Evolutionary conservation across 2,113 vertebrate species (phyloP), one percentile per base, ranked within the genome.

Genomic region (Oreochromis aureus): DNA sequence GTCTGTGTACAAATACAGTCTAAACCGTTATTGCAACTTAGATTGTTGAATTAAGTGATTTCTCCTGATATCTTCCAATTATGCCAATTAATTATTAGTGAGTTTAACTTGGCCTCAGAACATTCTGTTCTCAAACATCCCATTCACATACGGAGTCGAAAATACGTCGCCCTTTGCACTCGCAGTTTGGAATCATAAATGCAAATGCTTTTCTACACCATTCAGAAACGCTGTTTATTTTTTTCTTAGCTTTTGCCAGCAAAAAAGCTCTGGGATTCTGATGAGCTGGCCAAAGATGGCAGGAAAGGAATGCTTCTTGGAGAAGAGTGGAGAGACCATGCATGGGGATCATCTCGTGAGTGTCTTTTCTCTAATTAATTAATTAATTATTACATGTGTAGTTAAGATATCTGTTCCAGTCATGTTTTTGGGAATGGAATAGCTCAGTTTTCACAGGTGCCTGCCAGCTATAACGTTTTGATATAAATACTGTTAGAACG

Each of bases 211-310:
- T 78, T 78, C 44, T 32, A 32, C 16, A 11, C 71, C 27, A 13
- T 12, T 12, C 27, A 78, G 46, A 78, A 32, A 53, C 5, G 6
- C 10, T 81, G 44, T 27, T 56, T 30, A 27, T 63, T 22, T 81
- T 32, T 79, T 22, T 91, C 91, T 88, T 91, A 99, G 98, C 97
- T 99, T 95, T 96, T 99, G 95, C 98, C 98, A 89, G 97, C 98
- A 83, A 99, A 99, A 97, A 99, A 99, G 92, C 97, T 99, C 93
- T 99, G 98, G 98, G 98, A 99, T 96, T 98, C 98, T 91, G 98
- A 99, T 96, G 98, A 99, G 95, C 94, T 98, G 95, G 96, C 98
- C 93, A 99, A 99, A 97, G 98, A 99, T 97, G 98, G 98, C 95
- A 97, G 98, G 95, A 99, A 99, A 97, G 98, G 98, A 92, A 98